Percentiles rank a stretch among this genome's conserved stretches.
Evolutionary conservation across 2,797 vertebrate genomes (phyloP).

Genomic region (Tragopan temminckii): DNA sequence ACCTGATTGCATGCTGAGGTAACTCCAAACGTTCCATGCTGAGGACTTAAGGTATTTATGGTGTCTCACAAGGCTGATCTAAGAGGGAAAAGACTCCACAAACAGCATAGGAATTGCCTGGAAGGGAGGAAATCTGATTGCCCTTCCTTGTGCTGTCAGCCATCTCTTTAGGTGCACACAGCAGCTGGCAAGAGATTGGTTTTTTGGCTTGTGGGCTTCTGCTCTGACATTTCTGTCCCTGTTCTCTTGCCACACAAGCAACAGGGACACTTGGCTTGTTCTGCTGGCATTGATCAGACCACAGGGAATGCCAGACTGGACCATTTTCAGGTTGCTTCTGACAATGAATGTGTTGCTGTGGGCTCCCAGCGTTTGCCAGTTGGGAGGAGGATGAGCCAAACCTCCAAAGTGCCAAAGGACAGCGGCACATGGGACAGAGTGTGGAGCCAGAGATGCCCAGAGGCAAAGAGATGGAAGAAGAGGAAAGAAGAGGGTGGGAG

Average conservation of each 20-base stretch:
- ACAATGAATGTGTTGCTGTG: not conserved
- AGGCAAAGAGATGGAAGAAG: not conserved
- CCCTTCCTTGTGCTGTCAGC: not conserved
- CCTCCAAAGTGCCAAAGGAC: not conserved
- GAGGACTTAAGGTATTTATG: not conserved
- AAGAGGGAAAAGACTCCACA: not conserved
- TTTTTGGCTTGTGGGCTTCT: not conserved
- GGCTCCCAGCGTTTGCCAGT: not conserved
- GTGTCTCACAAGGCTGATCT: not conserved
- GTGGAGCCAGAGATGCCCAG: not conserved
- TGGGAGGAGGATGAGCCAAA: not conserved
- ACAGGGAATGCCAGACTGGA: not conserved
- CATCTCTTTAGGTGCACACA: not conserved
- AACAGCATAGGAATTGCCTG: not conserved
- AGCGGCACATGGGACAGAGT: not conserved
- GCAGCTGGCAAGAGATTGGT: not conserved
- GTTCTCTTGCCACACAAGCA: not conserved
- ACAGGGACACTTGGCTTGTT: not conserved
- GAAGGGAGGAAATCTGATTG: not conserved
- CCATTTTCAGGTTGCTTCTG: not conserved
- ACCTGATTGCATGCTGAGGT: not conserved
- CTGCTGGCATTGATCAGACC: not conserved
- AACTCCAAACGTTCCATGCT: not conserved
- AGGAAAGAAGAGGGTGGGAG: not conserved
- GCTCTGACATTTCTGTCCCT: rapidly evolving